Percentiles rank a stretch among this genome's conserved stretches.
Conservation (phyloP, 1,140 invertebrate species). For the Bradynema listronoti region DNA sequence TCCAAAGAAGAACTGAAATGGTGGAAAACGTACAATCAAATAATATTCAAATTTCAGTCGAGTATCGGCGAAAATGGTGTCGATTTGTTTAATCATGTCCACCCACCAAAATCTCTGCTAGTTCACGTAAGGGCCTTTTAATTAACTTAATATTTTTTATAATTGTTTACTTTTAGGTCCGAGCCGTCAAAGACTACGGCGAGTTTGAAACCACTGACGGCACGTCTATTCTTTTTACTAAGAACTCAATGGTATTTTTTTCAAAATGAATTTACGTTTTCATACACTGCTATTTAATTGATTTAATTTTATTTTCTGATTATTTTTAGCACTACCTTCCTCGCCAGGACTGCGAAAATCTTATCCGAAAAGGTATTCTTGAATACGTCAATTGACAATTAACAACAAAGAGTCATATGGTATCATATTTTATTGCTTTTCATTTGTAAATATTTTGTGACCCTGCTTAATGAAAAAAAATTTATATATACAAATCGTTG, state of each 20-base stretch:
- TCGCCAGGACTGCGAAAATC: conserved; percentile 33
- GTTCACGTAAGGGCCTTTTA: conserved; percentile 15
- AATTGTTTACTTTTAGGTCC: conserved; percentile 27
- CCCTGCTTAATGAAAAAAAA: too few relatives aligned
- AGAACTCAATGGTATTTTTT: conserved; percentile 69
- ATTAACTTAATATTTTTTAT: neutral
- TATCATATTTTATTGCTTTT: too few relatives aligned
- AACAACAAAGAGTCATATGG: too few relatives aligned
- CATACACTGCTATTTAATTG: neutral
- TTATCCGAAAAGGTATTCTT: conserved; percentile 31
- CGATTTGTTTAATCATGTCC: conserved; percentile 26
- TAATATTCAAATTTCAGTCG: conserved; percentile 27
- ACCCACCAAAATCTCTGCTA: conserved; percentile 32
- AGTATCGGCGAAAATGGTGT: conserved; percentile 31
- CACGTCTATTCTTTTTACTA: conserved; percentile 75
- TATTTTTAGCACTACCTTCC: conserved; percentile 31
- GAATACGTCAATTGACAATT: conserved; percentile 22
- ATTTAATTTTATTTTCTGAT: conserved; percentile 3
- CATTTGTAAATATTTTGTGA: too few relatives aligned
- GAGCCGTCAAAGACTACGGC: conserved; percentile 81
- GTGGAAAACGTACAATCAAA: conserved; percentile 30
- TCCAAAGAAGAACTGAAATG: conserved; percentile 31
- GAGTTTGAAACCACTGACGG: conserved; percentile 88
- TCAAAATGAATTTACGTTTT: neutral
- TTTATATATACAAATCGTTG: too few relatives aligned